A percentile compares a stretch with the other conserved stretches of the same genome.
Conservation (phyloP, 2,888 invertebrate genomes). For the Branchellion lobata region DNA sequence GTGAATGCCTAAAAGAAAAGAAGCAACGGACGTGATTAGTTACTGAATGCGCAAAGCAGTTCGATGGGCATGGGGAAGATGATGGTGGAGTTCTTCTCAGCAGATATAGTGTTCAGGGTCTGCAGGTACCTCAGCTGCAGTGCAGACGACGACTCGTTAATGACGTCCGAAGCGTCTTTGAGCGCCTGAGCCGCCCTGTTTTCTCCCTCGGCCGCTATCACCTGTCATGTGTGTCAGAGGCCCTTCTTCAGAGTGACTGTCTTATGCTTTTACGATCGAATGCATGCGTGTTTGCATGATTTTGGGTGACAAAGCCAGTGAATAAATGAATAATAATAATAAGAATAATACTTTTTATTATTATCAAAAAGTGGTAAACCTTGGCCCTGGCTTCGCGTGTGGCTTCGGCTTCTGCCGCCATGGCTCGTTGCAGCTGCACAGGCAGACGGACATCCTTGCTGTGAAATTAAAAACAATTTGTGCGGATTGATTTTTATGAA, state of each 20-base stretch:
- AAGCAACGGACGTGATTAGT: not conserved
- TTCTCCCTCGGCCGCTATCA: conserved; percentile 91
- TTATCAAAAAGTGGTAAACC: no score
- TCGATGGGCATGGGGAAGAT: conserved; percentile 47
- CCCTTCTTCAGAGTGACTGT: no score
- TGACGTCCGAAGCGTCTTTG: conserved; percentile 89
- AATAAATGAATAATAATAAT: no score
- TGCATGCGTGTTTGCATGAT: no score
- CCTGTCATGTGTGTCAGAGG: no score
- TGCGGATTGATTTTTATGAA: not conserved
- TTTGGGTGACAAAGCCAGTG: no score
- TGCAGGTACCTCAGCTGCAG: conserved; percentile 87
- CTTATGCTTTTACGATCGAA: no score
- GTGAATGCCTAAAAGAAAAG: no score
- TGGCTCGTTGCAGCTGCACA: conserved; percentile 56
- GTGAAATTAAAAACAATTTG: not conserved
- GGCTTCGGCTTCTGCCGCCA: conserved; percentile 58
- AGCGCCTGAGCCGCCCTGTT: conserved; percentile 87
- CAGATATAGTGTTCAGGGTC: conserved; percentile 92
- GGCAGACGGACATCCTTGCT: conserved; percentile 58
- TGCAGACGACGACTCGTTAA: conserved; percentile 85
- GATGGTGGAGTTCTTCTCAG: conserved; percentile 67
- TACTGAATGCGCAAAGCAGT: conserved; percentile 35
- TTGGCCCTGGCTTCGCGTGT: conserved; percentile 57
- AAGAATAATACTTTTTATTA: no score